Conservation (phyloP, 2,797 vertebrate species). For the Botia almorhae region DNA sequence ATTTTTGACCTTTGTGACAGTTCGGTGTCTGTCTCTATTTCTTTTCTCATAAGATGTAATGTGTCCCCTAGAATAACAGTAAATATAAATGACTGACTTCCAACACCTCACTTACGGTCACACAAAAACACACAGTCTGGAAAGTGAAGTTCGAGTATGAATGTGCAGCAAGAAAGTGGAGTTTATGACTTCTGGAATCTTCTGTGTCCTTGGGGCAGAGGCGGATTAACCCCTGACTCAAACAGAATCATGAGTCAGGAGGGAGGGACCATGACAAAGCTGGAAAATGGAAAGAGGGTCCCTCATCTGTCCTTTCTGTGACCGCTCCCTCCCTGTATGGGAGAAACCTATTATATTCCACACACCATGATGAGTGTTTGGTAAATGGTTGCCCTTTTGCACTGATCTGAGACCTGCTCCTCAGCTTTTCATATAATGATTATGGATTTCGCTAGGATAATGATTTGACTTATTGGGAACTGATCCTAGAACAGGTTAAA, state of each 20-base stretch:
- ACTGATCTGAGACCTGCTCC: constrained; percentile 33
- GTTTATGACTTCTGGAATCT: constrained; percentile 60
- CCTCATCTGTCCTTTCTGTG: constrained; percentile 52
- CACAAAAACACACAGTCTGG: constrained; percentile 11
- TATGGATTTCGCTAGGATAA: constrained; percentile 18
- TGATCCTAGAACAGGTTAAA: constrained; percentile 29
- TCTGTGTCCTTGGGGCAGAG: constrained; percentile 53
- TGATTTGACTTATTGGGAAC: neutral
- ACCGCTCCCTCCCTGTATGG: constrained; percentile 41
- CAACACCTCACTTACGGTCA: constrained; percentile 12
- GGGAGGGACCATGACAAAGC: constrained; percentile 57
- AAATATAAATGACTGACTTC: neutral
- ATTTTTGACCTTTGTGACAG: neutral
- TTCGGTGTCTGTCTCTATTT: neutral
- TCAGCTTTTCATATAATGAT: constrained; percentile 16
- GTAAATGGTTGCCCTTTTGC: constrained; percentile 24
- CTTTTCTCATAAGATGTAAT: neutral
- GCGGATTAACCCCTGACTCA: constrained; percentile 54
- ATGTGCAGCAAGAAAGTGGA: constrained; percentile 16
- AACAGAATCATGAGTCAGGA: constrained; percentile 57
- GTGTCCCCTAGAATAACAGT: neutral
- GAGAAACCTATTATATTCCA: constrained; percentile 45
- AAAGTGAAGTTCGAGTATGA: constrained; percentile 12
- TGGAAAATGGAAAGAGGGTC: constrained; percentile 53
- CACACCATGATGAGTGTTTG: constrained; percentile 41